Evolutionary conservation across 2,113 vertebrate genomes (phyloP).

Genomic region (Lipotes vexillifer): DNA sequence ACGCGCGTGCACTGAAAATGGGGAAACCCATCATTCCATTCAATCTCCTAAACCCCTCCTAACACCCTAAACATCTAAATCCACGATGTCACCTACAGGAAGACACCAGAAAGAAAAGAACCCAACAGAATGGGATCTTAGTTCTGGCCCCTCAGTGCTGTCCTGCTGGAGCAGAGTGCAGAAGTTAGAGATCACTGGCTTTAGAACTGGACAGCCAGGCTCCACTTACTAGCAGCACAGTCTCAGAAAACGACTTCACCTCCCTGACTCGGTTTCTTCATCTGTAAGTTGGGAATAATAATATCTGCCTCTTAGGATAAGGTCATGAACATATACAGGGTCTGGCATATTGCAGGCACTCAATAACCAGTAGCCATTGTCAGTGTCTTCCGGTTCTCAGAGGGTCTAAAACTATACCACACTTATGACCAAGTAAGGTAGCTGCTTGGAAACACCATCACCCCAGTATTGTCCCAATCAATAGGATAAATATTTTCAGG

Average conservation of each 20-base stretch:
- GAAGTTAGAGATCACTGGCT: not conserved
- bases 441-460: not conserved
- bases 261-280: not conserved
- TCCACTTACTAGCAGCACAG: not conserved
- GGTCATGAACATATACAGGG: fast-evolving
- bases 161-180: not conserved
- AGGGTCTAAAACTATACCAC: not conserved
- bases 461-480: no score
- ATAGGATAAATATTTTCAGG: not conserved
- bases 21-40: not conserved
- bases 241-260: no score
- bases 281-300: not conserved
- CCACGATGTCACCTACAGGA: not conserved
- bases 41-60: not conserved
- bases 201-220: not conserved
- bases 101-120: not conserved
- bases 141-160: not conserved
- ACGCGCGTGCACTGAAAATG: not conserved
- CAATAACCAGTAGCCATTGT: fast-evolving
- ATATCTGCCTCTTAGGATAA: not conserved
- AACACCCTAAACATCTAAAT: not conserved
- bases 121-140: not conserved
- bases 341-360: not conserved
- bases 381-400: not conserved
- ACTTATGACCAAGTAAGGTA: not conserved